Base-by-base conservation (phyloP, 2,888 invertebrate species). In the Bellardia pandia region DNA sequence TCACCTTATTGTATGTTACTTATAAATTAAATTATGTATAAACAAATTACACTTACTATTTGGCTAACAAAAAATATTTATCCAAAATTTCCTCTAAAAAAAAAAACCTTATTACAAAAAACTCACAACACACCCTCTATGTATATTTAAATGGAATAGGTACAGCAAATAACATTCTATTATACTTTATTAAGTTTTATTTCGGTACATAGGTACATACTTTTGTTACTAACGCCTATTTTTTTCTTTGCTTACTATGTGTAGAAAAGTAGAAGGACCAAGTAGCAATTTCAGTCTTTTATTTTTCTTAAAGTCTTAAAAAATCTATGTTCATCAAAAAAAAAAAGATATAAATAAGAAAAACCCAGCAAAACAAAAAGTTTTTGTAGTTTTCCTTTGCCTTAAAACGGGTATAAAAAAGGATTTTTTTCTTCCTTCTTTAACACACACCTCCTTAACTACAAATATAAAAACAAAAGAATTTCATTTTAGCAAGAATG, bases 161-260 rank as follows among this genome's bases (percentile, higher is more conserved):
- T n/a, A 51, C 51, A 51, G 51, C 14, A 37, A 37, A 3, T 0
- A n/a, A 51, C 3, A 51, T 51, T 51, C 51, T 51, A 51, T 51
- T 51, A 51, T 51, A 6, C 51, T 51, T 51, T 51, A n/a, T 23
- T 45, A 37, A 37, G 37, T 48, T 68, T 69, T 23, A 14, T 45
- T 66, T 33, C 33, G 14, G 16, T 48, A 16, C 7, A 8, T 30
- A 33, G 30, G 11, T 48, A 16, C 7, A 8, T 14, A 33, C 13
- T 51, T 69, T 69, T 33, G 33, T 33, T 69, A 69, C 69, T 69
- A 69, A 69, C 69, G 69, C 69, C 69, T 69, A 7, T 23, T 23
- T 23, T 23, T 69, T 51, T 68, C 8, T 48, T 48, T 60, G 33
- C 58, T 33, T 33, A 60, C 58, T 30, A 23, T 23, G 23, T 60